Percentiles rank a stretch among this genome's conserved stretches.
Conservation (phyloP, 2,888 invertebrate genomes). For the Julus scandinavius region DNA sequence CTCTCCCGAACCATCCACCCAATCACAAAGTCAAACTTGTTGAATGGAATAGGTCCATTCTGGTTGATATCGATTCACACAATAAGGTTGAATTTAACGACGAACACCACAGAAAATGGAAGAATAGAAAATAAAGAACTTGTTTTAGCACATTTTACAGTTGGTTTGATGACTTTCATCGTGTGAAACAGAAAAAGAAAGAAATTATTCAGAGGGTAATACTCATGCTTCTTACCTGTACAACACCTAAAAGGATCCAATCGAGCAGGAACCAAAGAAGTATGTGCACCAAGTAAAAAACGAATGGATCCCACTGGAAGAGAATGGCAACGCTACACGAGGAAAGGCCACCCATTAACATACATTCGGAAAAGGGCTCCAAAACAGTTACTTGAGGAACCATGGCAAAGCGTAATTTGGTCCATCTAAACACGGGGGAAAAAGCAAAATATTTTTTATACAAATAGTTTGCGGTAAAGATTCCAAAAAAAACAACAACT, state of each 20-base stretch:
- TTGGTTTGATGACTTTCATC: not conserved
- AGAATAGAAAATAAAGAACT: not conserved
- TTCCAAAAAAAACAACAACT: not conserved
- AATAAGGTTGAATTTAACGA: not conserved
- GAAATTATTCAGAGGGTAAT: not conserved
- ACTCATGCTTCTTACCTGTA: constrained; percentile 72
- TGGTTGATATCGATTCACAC: constrained; percentile 64
- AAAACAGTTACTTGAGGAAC: constrained; percentile 88
- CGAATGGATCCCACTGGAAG: constrained; percentile 87
- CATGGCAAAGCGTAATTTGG: constrained; percentile 95
- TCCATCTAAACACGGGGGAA: constrained; percentile 80
- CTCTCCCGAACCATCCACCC: constrained; percentile 95
- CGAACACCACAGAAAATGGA: not conserved
- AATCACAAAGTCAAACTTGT: constrained; percentile 91
- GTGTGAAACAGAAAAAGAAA: not conserved
- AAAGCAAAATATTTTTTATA: not conserved
- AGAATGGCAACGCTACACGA: constrained; percentile 86
- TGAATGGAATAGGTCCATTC: constrained; percentile 92
- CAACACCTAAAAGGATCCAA: constrained; percentile 88
- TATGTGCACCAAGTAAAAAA: constrained; percentile 92
- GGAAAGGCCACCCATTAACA: constrained; percentile 90
- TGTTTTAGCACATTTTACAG: no score
- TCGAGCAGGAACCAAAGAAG: constrained; percentile 96
- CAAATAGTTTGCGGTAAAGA: constrained; percentile 5
- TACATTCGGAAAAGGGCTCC: constrained; percentile 95